Base-by-base conservation (phyloP, 2,797 vertebrate species). In the Syndactyla subalaris region DNA sequence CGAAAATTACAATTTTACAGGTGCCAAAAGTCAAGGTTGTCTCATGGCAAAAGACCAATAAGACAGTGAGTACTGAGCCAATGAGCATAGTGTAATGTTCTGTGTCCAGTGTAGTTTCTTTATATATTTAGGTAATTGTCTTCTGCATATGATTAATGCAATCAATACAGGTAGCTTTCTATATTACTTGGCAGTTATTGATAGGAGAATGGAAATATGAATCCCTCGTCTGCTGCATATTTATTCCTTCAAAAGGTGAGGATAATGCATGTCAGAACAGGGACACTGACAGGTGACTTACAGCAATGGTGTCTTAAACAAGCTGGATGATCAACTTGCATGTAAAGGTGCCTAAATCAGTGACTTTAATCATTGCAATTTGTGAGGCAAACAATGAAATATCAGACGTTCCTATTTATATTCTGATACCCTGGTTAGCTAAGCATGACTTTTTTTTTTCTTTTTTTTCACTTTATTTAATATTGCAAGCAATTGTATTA, bases 281-380 rank as follows among this genome's bases (percentile, higher is more conserved):
- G 23, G 66, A 59, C 29, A n/a, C n/a, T 66, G 39, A 51, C 11
- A 58, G 54, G 78, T 45, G 16, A 74, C 41, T 77, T 81, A 24
- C n/a, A 67, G 30, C 36, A 39, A 14, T 49, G 14, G 6, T 49
- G 8, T 63, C 12, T 66, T 54, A 34, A 65, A 29, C 13, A 67
- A 73, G 29, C 23, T 57, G 17, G 8, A 27, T 55, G 39, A 61
- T 68, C 51, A 55, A 6, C 26, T 58, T 73, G 32, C 8, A 13
- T 55, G 10, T 32, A 68, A 77, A 83, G 14, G 34, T 86, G 14
- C 36, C 46, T 74, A 49, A 75, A 52, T 41, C 34, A 85, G 22
- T 0, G 0, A 39, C 30, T 94, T 86, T 26, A 84, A 54, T 54
- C 15, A 7, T 14, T 71, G 36, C 1, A 3, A 14, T 76, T 46